phyloP scores from a whole-genome alignment of 2,888 invertebrate species.

The Parapristionchus giblindavisi region DNA sequence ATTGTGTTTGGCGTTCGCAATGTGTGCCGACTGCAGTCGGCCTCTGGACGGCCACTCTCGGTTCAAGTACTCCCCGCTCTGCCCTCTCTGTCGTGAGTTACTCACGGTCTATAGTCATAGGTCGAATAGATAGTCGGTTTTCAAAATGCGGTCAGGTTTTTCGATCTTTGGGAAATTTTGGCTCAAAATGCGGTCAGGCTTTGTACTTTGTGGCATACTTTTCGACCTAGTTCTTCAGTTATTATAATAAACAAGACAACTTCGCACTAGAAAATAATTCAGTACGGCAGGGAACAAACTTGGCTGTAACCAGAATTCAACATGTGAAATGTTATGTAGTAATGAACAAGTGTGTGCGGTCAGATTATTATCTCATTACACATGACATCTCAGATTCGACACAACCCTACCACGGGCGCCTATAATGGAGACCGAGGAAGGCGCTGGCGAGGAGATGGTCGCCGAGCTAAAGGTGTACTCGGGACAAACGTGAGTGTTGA shows the following conservation, averaged over 20 bases:
- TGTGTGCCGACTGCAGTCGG: slow-evolving; percentile 51
- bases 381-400: slow-evolving; percentile 40
- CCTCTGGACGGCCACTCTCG: slow-evolving; percentile 41
- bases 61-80: slow-evolving; percentile 52
- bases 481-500: slow-evolving; percentile 59
- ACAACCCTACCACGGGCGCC: slow-evolving; percentile 64
- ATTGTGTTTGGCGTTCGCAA: slow-evolving; percentile 63
- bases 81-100: slow-evolving; percentile 45
- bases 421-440: slow-evolving; percentile 57
- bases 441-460: slow-evolving; percentile 44
- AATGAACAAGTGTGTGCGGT: not conserved
- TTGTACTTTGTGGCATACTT: no score
- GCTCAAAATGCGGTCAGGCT: no score
- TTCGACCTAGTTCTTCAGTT: no score
- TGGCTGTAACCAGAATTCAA: no score
- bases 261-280: no score
- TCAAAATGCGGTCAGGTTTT: no score
- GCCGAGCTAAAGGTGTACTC: slow-evolving; percentile 65
- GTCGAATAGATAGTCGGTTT: no score
- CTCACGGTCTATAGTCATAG: no score
- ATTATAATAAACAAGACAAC: no score
- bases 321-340: not conserved
- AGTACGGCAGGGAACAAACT: no score
- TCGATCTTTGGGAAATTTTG: no score
- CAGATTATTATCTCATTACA: not conserved